These are phyloP conservation scores for Hanleya hanleyi DNA, from an alignment of 2,888 invertebrate species.

Conservation along the genomic window DNA sequence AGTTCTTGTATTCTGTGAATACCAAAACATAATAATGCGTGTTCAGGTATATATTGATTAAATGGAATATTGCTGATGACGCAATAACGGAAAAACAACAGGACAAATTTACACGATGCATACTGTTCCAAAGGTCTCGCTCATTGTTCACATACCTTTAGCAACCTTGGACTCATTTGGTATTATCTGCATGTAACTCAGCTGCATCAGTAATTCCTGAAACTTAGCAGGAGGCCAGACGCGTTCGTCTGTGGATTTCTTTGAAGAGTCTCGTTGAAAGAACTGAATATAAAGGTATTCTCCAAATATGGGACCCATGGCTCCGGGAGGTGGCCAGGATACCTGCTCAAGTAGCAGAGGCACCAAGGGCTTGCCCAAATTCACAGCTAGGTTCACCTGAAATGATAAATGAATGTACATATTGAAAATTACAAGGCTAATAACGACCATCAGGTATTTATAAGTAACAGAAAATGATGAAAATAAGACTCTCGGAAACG, in stretches of 20 bases:
- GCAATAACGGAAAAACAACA: too few relatives aligned
- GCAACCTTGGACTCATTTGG: slow-evolving; percentile 53
- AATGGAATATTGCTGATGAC: too few relatives aligned
- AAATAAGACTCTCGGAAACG: too few relatives aligned
- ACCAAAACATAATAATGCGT: too few relatives aligned
- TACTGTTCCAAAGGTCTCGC: too few relatives aligned
- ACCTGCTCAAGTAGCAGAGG: slow-evolving; percentile 69
- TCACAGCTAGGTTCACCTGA: slow-evolving; percentile 67
- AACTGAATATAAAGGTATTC: slow-evolving; percentile 69
- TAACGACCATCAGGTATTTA: too few relatives aligned
- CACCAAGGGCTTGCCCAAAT: slow-evolving; percentile 66
- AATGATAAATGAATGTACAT: too few relatives aligned
- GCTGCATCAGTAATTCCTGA: slow-evolving; percentile 68
- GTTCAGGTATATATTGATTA: too few relatives aligned
- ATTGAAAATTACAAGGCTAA: too few relatives aligned
- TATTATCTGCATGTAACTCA: slow-evolving; percentile 52
- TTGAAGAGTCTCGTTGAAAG: slow-evolving; percentile 53
- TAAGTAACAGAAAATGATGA: too few relatives aligned
- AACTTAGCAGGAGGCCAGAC: slow-evolving; percentile 68
- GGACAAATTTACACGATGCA: too few relatives aligned
- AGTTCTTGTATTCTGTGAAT: too few relatives aligned
- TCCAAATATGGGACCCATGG: slow-evolving; percentile 71
- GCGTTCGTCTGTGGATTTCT: slow-evolving; percentile 46
- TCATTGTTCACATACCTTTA: slow-evolving; percentile 47
- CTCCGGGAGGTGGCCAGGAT: slow-evolving; percentile 69